Evolutionary conservation across 1,140 invertebrate species (phyloP), one percentile per base, ranked within the genome.

Genomic region (Dreissena rostriformis): DNA sequence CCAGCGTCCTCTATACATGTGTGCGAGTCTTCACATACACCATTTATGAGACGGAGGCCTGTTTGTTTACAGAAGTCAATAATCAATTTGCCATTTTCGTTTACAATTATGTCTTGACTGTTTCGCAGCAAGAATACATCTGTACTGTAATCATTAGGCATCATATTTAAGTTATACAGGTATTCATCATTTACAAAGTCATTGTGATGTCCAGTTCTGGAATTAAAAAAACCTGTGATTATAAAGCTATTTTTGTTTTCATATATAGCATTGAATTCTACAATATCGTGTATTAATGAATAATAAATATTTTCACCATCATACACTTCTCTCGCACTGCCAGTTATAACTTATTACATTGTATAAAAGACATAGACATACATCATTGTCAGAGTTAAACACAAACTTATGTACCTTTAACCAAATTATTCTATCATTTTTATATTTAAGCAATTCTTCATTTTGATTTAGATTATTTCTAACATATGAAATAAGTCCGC

Each of bases 21-120:
- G 39, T 39, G 39, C 39, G 39, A 39, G 39, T 39, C 39, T 39
- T 39, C 39, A 39, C 39, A 39, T 39, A 39, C 39, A 39, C 71
- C 71, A 73, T 73, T 73, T 17, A 52, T 17, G 17, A 73, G 1
- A 10, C 71, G 19, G 51, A 73, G 17, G 15, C 66, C 66, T 22
- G 66, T 68, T 68, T 17, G 15, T 68, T 68, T 68, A 29, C 66
- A 68, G 29, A 68, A 22, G 28, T 68, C 28, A 26, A 68, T 22
- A 10, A 68, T 10, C 39, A 51, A 51, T 73, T 73, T 73, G 51
- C 29, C 29, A 73, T 73, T 39, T 73, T 73, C 51, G 22, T 73
- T 73, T 73, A 51, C 71, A 73, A 17, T 28, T 53, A 17, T 73
- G 22, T 73, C 51, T 73, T 39, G 26, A 29, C 17, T 24, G n/a